Conservation (phyloP, 2,797 vertebrate genomes). For the Delichon dasypus region DNA sequence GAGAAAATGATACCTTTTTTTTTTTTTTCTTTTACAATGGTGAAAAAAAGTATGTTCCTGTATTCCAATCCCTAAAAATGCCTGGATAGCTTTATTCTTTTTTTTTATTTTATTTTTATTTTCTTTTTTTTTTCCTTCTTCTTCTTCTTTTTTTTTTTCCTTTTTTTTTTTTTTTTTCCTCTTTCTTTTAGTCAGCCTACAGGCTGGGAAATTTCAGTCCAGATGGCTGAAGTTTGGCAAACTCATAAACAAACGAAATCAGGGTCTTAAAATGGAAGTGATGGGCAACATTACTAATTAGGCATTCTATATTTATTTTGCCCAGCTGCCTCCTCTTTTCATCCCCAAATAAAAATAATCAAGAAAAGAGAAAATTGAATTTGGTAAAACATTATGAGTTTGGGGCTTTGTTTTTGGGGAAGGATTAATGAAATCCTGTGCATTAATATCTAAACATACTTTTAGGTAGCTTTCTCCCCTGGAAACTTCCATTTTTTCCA, state of each 20-base stretch:
- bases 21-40: not conserved
- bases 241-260: conserved; percentile 29
- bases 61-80: not conserved
- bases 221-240: conserved; percentile 54
- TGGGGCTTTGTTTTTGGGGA: not conserved
- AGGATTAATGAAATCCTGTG: not conserved
- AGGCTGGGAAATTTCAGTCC: conserved; percentile 9
- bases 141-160: not conserved
- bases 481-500: not conserved
- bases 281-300: conserved; percentile 24
- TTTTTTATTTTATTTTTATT: no score
- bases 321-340: conserved; percentile 28
- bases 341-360: not conserved
- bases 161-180: no score
- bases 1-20: fast-evolving
- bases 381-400: not conserved
- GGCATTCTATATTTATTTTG: conserved; percentile 29
- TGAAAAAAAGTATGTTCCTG: not conserved
- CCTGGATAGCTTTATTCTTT: not conserved
- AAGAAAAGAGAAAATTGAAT: not conserved
- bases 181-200: not conserved
- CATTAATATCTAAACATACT: not conserved
- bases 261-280: conserved; percentile 30
- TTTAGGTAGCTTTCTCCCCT: not conserved
- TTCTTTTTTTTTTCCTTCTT: not conserved